Evolutionary conservation across 2,113 vertebrate species (phyloP).

Genomic region (Hemicordylus capensis): DNA sequence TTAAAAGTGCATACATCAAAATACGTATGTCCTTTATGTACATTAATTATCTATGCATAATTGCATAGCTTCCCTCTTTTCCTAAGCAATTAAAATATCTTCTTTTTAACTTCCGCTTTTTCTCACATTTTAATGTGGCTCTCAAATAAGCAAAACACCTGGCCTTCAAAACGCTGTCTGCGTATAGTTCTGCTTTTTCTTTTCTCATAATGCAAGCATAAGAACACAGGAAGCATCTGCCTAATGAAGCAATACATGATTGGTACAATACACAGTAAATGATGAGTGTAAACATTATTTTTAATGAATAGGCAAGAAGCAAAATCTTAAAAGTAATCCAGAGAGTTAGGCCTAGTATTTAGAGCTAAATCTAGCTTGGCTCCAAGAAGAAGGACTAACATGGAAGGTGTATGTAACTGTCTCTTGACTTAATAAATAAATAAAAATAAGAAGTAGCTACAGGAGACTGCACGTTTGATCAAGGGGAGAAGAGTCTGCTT

Average conservation of each 20-base stretch:
- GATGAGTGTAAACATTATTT: not conserved
- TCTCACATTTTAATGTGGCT: not conserved
- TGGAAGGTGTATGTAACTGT: not conserved
- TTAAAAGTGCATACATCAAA: no score
- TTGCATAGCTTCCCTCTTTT: not conserved
- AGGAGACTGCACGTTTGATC: not conserved
- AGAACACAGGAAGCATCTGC: conserved; percentile 4
- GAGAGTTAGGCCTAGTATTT: not conserved
- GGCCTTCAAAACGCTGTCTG: not conserved
- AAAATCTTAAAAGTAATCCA: not conserved
- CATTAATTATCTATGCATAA: not conserved
- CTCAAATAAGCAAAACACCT: not conserved
- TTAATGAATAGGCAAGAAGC: not conserved
- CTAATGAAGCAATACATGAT: not conserved
- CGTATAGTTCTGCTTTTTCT: not conserved
- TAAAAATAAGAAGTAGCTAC: not conserved
- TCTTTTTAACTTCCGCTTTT: not conserved
- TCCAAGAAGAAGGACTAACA: not conserved
- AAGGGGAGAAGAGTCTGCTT: not conserved
- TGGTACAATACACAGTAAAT: conserved; percentile 1
- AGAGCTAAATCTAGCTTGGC: not conserved
- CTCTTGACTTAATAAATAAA: not conserved
- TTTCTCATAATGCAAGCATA: not conserved
- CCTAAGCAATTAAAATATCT: not conserved
- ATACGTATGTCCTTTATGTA: not conserved